Percentiles rank a stretch among this genome's conserved stretches.
phyloP scores from a whole-genome alignment of 1,140 invertebrate genomes.

The Heliconius himera region DNA sequence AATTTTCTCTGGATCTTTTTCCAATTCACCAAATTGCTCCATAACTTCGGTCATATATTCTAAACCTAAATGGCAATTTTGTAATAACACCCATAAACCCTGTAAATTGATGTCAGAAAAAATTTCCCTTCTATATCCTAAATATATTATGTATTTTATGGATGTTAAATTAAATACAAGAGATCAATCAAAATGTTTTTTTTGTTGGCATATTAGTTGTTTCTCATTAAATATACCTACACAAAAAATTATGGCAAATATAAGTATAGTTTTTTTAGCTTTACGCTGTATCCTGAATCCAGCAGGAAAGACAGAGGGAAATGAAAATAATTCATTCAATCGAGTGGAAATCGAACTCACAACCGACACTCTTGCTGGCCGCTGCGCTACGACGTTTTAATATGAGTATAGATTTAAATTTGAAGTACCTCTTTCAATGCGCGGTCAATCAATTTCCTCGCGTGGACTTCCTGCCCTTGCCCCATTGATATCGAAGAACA shows the following conservation, averaged over 20 bases:
- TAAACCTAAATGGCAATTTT: conserved; percentile 95
- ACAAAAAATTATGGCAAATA: too few relatives aligned
- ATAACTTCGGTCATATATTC: conserved; percentile 94
- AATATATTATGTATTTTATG: neutral
- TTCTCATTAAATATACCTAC: too few relatives aligned
- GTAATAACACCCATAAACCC: conserved; percentile 91
- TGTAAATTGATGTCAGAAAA: conserved; percentile 45
- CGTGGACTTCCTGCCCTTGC: conserved; percentile 95
- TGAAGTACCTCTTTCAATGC: conserved; percentile 85
- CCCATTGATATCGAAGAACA: conserved; percentile 93
- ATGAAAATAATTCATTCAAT: too few relatives aligned
- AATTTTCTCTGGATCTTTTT: conserved; percentile 71
- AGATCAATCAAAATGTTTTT: too few relatives aligned
- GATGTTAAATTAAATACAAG: too few relatives aligned
- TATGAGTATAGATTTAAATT: neutral
- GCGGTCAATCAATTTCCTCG: conserved; percentile 87
- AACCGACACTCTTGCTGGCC: too few relatives aligned
- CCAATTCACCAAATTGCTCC: conserved; percentile 84
- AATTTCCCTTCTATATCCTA: neutral
- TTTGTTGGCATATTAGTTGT: too few relatives aligned
- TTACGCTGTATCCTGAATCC: too few relatives aligned
- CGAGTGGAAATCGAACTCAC: too few relatives aligned
- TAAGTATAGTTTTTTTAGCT: too few relatives aligned
- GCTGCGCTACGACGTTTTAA: neutral
- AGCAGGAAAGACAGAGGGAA: too few relatives aligned